Conservation (phyloP, 2,888 invertebrate genomes). For the Tetrapedia diversipes region DNA sequence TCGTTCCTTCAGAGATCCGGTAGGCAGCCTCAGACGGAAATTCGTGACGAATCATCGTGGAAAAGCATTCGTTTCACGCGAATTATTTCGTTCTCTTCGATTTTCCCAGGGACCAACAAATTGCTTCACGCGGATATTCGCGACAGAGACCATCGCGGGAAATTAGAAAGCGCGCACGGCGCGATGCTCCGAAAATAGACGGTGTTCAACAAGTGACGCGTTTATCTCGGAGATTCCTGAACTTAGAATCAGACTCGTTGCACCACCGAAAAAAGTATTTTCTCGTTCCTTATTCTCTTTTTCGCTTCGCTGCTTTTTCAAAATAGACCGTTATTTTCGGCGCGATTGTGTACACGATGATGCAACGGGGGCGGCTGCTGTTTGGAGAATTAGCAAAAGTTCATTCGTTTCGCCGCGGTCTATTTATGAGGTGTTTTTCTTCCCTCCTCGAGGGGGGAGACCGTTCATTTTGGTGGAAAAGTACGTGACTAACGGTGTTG, state of each 20-base stretch:
- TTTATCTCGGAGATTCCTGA: slow-evolving; percentile 30
- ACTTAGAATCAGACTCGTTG: slow-evolving; percentile 28
- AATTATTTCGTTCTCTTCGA: background rate
- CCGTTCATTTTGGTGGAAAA: no score
- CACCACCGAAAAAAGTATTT: slow-evolving; percentile 23
- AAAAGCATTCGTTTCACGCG: background rate
- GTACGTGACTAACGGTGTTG: slow-evolving; percentile 1
- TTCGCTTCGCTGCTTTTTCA: background rate
- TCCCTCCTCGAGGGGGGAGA: background rate
- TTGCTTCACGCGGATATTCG: slow-evolving; percentile 4
- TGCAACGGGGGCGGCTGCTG: background rate
- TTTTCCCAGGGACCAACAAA: background rate
- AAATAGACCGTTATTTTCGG: slow-evolving; percentile 28
- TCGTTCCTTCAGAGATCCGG: no score
- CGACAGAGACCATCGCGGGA: background rate
- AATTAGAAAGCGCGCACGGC: background rate
- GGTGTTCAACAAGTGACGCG: slow-evolving; percentile 7
- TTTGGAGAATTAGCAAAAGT: background rate
- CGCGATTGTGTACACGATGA: background rate
- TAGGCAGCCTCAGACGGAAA: no score
- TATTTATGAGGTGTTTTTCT: background rate
- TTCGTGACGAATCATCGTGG: no score
- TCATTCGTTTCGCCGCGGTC: background rate
- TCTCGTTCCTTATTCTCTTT: background rate
- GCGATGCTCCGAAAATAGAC: slow-evolving; percentile 11